Evolutionary conservation across 2,113 vertebrate genomes (phyloP), one percentile per base, ranked within the genome.

Genomic region (Pollimyrus isidori): DNA sequence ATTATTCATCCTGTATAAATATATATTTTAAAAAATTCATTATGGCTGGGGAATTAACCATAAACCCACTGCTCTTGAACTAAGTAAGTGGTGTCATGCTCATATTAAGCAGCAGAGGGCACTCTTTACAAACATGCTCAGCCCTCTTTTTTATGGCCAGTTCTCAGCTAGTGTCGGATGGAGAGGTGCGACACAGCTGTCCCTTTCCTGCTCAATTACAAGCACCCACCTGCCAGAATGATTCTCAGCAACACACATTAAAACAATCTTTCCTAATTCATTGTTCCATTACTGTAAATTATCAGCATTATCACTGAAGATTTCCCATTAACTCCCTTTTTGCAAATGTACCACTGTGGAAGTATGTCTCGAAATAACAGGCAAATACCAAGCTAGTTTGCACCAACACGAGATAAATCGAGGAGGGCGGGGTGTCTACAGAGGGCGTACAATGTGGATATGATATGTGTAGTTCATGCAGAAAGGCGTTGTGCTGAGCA

Each of bases 101-200:
- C 46, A 50, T 26, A n/a, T 86, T 86, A 15, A 15, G 45, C 95
- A 95, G 92, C 93, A 94, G 95, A 86, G 93, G 95, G 93, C 94
- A 95, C 91, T 93, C 90, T 92, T 93, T 92, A 69, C 87, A 48
- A 49, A 26, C 83, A 26, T 2, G 83, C n/a, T 21, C 83, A 86
- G 83, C n/a, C 62, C 62, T 69, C 62, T 5, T 69, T 69, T 69
- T 69, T 30, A 69, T 4, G 26, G 62, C 26, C 26, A 30, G 10
- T 69, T 86, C 83, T 42, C 53, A 19, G 23, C 30, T 65, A 89
- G 19, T 49, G 87, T 42, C 19, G 30, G 86, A 23, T 48, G 4
- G 48, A n/a, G 88, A 50, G 39, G 76, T 62, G 45, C 50, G 19
- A 45, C 92, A 92, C 92, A 92, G 92, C 92, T 92, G 93, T 90